phyloP scores from a whole-genome alignment of 2,113 vertebrate species.

The Limanda limanda region DNA sequence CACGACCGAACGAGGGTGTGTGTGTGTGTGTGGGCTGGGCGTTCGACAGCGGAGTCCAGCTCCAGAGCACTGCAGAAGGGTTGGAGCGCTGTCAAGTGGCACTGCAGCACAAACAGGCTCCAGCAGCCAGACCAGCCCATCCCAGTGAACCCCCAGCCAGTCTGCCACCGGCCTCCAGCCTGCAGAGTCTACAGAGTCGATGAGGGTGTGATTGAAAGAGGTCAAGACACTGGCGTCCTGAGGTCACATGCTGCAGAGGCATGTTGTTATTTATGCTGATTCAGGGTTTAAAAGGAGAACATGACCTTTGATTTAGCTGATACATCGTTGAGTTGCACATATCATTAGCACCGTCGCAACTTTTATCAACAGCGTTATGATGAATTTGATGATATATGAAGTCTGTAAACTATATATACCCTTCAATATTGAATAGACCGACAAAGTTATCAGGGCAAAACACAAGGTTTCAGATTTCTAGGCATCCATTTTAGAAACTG shows the following conservation, averaged over 20 bases:
- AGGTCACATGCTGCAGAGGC: background rate
- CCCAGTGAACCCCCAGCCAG: conserved; percentile 33
- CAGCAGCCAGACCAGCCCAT: conserved; percentile 50
- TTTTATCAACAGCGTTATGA: conserved; percentile 2
- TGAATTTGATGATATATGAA: background rate
- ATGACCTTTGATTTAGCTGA: conserved; percentile 48
- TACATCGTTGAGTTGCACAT: conserved; percentile 6
- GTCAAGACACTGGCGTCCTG: background rate
- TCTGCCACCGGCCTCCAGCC: conserved; percentile 18
- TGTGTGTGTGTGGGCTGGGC: conserved; percentile 32
- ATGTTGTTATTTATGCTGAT: conserved; percentile 19
- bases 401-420: background rate
- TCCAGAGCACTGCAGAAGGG: conserved; percentile 75
- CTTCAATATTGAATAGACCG: background rate
- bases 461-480: no score
- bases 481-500: no score
- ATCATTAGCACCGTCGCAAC: background rate
- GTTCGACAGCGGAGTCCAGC: conserved; percentile 51
- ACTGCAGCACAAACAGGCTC: conserved; percentile 74
- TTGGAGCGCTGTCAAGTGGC: conserved; percentile 75
- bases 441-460: background rate
- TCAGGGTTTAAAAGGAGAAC: conserved; percentile 33
- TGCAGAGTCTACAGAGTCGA: conserved; percentile 5
- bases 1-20: conserved; percentile 16
- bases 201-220: background rate